Percentiles rank a stretch among this genome's conserved stretches.
These are phyloP conservation scores for Augiades crinisus DNA, from an alignment of 2,888 invertebrate species.

Conservation along the genomic window DNA sequence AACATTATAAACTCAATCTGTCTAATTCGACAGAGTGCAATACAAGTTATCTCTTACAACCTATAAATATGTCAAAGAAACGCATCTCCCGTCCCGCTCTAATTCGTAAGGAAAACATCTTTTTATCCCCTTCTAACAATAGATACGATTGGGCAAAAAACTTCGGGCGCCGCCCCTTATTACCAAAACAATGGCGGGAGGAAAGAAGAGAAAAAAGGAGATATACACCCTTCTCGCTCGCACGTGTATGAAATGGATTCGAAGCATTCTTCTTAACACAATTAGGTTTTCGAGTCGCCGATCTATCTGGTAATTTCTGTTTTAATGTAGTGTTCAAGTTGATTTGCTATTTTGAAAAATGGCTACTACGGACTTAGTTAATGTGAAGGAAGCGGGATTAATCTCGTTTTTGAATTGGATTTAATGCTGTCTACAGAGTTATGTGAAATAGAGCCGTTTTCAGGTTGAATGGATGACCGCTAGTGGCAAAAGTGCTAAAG, in stretches of 20 bases:
- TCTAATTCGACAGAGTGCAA: constrained; percentile 36
- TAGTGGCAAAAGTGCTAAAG: too few relatives aligned
- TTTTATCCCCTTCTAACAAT: constrained; percentile 40
- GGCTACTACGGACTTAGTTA: too few relatives aligned
- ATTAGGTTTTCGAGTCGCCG: constrained; percentile 33
- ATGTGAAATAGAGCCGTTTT: too few relatives aligned
- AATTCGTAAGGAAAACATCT: constrained; percentile 34
- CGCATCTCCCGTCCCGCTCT: constrained; percentile 39
- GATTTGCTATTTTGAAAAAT: constrained; percentile 8
- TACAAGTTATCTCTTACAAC: constrained; percentile 28
- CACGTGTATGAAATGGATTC: constrained; percentile 43
- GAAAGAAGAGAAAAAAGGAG: constrained; percentile 41
- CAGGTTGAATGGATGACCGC: too few relatives aligned
- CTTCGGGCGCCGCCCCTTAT: constrained; percentile 52
- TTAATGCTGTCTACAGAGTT: too few relatives aligned
- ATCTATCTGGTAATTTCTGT: constrained; percentile 38
- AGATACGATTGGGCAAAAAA: constrained; percentile 53
- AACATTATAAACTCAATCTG: constrained; percentile 35
- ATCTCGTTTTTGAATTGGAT: too few relatives aligned
- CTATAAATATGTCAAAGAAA: constrained; percentile 47
- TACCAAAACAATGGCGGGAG: constrained; percentile 50
- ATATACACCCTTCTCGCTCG: constrained; percentile 34
- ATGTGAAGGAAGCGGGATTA: too few relatives aligned
- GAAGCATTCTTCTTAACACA: constrained; percentile 50
- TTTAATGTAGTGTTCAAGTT: constrained; percentile 21